Evolutionary conservation across 2,888 invertebrate genomes (phyloP).

Genomic region (Stenchaetothrips biformis): DNA sequence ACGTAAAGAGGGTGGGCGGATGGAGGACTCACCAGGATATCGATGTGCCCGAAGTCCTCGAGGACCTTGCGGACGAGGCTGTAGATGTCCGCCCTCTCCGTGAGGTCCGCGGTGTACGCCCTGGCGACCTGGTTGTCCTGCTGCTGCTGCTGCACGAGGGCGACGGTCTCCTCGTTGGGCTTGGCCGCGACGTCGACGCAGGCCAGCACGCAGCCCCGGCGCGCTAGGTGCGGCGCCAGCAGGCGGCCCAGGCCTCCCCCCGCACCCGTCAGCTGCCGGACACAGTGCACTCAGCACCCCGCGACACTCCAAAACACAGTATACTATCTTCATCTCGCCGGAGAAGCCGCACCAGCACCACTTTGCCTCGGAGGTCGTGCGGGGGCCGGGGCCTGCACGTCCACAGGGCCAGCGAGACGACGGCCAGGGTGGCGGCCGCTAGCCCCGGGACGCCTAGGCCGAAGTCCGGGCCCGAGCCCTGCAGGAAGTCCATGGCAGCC

Average conservation of each 20-base stretch:
- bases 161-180: not conserved
- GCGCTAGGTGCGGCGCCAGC: not conserved
- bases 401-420: not conserved
- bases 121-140: not conserved
- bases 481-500: too few relatives aligned
- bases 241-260: not conserved
- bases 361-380: not conserved
- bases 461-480: too few relatives aligned
- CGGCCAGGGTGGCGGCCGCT: not conserved
- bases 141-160: not conserved
- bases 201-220: not conserved
- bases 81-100: not conserved
- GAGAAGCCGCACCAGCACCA: not conserved
- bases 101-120: not conserved
- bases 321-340: too few relatives aligned
- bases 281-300: not conserved
- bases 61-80: not conserved
- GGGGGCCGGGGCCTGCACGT: not conserved
- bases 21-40: not conserved
- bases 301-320: not conserved
- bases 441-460: not conserved
- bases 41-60: not conserved
- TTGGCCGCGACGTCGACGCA: not conserved
- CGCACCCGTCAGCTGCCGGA: not conserved
- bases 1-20: too few relatives aligned